phyloP scores from a whole-genome alignment of 2,113 vertebrate genomes.

The Hoplias malabaricus region DNA sequence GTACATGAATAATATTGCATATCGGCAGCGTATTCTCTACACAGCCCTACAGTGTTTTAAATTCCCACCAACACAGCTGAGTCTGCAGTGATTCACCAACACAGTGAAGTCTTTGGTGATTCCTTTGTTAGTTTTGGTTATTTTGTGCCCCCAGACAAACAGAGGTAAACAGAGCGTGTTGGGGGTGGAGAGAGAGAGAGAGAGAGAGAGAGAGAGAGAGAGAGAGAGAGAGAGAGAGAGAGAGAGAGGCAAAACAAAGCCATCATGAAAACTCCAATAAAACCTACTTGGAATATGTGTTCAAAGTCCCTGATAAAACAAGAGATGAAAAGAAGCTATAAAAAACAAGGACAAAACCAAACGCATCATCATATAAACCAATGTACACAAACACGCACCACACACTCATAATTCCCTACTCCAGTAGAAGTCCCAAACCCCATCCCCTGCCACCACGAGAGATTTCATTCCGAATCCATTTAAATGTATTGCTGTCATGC shows the following conservation, averaged over 20 bases:
- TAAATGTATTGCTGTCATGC: slow-evolving; percentile 69
- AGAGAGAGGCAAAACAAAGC: background rate
- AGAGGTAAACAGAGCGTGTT: no score
- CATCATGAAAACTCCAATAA: background rate
- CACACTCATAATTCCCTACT: background rate
- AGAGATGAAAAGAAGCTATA: background rate
- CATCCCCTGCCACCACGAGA: slow-evolving; percentile 47
- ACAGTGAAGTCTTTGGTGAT: no score
- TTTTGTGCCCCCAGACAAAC: no score
- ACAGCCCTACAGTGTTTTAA: no score
- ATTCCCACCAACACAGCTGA: no score
- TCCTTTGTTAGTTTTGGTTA: no score
- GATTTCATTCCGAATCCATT: slow-evolving; percentile 47
- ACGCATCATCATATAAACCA: background rate
- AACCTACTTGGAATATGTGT: background rate
- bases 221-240: background rate
- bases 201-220: background rate
- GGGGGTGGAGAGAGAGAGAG: background rate
- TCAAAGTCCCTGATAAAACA: background rate
- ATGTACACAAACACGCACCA: slow-evolving; percentile 16
- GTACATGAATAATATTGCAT: no score
- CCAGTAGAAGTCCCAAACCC: background rate
- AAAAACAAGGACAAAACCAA: background rate
- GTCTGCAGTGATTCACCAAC: no score
- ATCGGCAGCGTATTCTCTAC: no score